These are phyloP conservation scores for Plebejus argus DNA, from an alignment of 2,888 invertebrate genomes.

Conservation along the genomic window DNA sequence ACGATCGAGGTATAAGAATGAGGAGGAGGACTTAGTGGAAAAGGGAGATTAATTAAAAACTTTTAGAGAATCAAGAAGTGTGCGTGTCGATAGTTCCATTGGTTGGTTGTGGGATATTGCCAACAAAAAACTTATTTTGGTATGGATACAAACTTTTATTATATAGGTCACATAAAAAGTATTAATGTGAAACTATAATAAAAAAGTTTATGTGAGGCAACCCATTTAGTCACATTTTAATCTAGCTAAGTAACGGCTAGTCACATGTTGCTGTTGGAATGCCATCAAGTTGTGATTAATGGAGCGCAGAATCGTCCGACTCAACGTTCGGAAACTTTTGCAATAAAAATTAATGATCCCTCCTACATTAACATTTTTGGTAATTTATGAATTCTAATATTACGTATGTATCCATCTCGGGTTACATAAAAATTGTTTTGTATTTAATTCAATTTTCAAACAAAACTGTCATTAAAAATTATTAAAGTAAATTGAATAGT, in stretches of 20 bases:
- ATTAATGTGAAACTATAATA: too few relatives aligned
- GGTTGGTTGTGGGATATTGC: too few relatives aligned
- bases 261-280: background rate
- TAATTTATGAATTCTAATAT: constrained; percentile 27
- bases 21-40: too few relatives aligned
- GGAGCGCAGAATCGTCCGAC: background rate
- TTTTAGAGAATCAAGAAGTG: too few relatives aligned
- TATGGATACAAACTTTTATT: too few relatives aligned
- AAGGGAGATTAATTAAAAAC: too few relatives aligned
- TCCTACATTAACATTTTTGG: background rate
- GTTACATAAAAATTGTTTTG: background rate
- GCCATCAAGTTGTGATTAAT: background rate
- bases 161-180: too few relatives aligned
- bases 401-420: background rate
- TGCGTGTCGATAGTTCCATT: too few relatives aligned
- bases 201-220: background rate
- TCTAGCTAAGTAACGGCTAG: background rate
- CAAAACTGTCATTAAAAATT: background rate
- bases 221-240: background rate
- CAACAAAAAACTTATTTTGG: too few relatives aligned
- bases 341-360: constrained; percentile 19
- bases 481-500: too few relatives aligned
- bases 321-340: background rate
- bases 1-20: too few relatives aligned
- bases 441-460: too few relatives aligned